Base-by-base conservation (phyloP, 2,113 vertebrate genomes). In the Myiozetetes cayanensis region DNA sequence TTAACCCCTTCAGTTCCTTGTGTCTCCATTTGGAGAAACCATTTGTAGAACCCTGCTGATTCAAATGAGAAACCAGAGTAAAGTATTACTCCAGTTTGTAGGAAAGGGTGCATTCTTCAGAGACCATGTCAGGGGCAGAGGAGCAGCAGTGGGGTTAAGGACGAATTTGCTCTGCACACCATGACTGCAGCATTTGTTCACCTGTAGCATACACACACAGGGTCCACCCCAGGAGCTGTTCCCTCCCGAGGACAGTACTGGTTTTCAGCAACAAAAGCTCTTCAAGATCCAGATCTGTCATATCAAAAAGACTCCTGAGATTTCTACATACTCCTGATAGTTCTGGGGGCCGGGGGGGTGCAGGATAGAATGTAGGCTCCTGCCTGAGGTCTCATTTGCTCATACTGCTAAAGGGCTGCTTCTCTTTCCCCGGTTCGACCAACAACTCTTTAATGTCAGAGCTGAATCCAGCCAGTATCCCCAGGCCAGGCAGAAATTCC, bases 81-180 rank as follows among this genome's bases (percentile, higher is more conserved):
- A 76, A 76, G 44, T 27, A 86, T 33, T 86, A 18, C 4, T 82
- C 7, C 33, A 9, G 21, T 43, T 55, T 61, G 35, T 10, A 82
- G 20, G 53, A 61, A 94, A 77, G 19, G 43, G 19, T 13, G 4
- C 5, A 15, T 71, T 80, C 67, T 74, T 67, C 59, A 81, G 37
- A 50, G 23, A 30, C 7, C 24, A 10, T 0, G 1, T 37, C 18
- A 47, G 39, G 28, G 23, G 6, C 35, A 72, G 35, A 49, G 55
- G 58, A 83, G 23, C 5, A 35, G 27, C 61, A 82, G 16, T 18
- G 8, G n/a, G 13, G n/a, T 43, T n/a, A 90, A 59, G 35, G 59
- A 37, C 35, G 23, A 25, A 41, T 58, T 76, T 79, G 4, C 15
- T 62, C 35, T 59, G 15, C 0, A 0, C 2, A 5, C 14, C 1